These are phyloP conservation scores for Aplochiton taeniatus DNA, from an alignment of 2,797 vertebrate genomes.

Conservation along the genomic window DNA sequence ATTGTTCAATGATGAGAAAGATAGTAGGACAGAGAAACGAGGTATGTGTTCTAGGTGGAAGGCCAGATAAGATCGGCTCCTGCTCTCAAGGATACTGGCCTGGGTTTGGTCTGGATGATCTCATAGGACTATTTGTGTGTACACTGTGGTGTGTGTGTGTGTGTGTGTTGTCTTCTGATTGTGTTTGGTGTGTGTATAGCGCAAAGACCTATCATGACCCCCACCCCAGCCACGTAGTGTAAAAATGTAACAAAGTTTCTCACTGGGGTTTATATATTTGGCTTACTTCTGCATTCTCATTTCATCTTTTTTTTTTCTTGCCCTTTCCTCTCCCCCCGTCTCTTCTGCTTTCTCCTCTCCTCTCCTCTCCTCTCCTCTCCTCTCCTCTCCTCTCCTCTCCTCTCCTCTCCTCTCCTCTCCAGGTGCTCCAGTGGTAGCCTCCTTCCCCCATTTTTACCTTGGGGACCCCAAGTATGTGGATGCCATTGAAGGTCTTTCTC, in stretches of 20 bases:
- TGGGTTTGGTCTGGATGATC: not conserved
- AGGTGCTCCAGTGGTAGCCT: constrained; percentile 80
- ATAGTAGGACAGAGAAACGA: not conserved
- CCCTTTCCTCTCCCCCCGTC: not conserved
- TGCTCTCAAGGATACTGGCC: constrained; percentile 6
- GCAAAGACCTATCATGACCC: too few relatives aligned
- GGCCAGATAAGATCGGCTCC: constrained; percentile 22
- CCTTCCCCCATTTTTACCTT: constrained; percentile 82
- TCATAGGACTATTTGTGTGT: too few relatives aligned
- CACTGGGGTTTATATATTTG: not conserved
- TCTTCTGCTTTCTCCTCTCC: not conserved
- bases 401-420: not conserved
- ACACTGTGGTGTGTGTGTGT: too few relatives aligned
- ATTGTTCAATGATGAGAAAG: constrained; percentile 35
- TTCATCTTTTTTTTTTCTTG: not conserved
- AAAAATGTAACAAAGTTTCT: not conserved
- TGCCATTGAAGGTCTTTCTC: constrained; percentile 71
- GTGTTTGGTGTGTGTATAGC: too few relatives aligned
- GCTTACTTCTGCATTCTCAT: not conserved
- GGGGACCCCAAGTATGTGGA: constrained; percentile 66
- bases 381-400: not conserved
- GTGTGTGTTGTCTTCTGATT: too few relatives aligned
- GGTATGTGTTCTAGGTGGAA: not conserved
- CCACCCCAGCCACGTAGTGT: too few relatives aligned
- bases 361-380: not conserved